Percentiles rank a stretch among this genome's conserved stretches.
phyloP scores from a whole-genome alignment of 2,888 invertebrate genomes.

The Ophion ellenae region DNA sequence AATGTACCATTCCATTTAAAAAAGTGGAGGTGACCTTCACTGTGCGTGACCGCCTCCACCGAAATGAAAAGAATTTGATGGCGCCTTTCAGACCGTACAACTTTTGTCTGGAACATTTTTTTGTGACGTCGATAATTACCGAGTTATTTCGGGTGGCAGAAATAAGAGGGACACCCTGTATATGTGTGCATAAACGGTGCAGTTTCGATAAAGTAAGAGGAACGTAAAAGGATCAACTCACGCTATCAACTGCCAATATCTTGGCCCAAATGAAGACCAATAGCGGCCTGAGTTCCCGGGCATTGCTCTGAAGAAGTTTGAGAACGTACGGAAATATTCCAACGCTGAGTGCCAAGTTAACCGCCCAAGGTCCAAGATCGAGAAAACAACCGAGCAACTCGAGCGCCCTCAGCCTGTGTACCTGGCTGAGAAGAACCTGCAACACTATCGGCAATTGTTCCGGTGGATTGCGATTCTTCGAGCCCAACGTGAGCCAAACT shows the following conservation, averaged over 20 bases:
- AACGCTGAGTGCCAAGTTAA: slow-evolving; percentile 96
- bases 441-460: slow-evolving; percentile 98
- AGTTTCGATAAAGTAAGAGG: background rate
- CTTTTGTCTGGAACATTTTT: too few relatives aligned
- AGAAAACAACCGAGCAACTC: slow-evolving; percentile 97
- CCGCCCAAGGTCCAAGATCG: slow-evolving; percentile 98
- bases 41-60: too few relatives aligned
- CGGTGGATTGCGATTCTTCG: slow-evolving; percentile 92
- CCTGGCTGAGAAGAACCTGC: slow-evolving; percentile 91
- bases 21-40: too few relatives aligned
- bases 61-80: too few relatives aligned
- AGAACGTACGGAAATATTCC: slow-evolving; percentile 99
- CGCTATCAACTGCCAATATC: slow-evolving; percentile 97
- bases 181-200: background rate
- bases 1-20: too few relatives aligned
- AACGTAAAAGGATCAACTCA: slow-evolving; percentile 83
- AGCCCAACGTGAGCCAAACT: slow-evolving; percentile 94
- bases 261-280: slow-evolving; percentile 99
- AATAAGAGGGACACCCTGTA: too few relatives aligned
- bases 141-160: too few relatives aligned
- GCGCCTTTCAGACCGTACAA: too few relatives aligned
- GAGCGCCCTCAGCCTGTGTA: slow-evolving; percentile 96
- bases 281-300: slow-evolving; percentile 94
- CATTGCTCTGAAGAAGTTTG: slow-evolving; percentile 97
- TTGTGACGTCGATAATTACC: too few relatives aligned